phyloP scores from a whole-genome alignment of 2,113 vertebrate genomes.

The Mesitornis unicolor region DNA sequence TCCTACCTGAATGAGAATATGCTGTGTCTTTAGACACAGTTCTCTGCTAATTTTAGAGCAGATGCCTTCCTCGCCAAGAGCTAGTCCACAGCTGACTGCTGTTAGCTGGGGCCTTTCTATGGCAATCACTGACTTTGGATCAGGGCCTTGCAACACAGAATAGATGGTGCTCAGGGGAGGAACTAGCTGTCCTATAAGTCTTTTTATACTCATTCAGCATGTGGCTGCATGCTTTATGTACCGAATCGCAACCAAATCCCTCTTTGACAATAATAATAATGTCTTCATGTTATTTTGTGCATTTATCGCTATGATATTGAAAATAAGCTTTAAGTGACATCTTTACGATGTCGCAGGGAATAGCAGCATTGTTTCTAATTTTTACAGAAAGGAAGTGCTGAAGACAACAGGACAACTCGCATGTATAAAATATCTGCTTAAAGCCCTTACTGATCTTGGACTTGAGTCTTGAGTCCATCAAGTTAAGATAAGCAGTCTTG shows the following conservation, averaged over 20 bases:
- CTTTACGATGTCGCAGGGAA: not conserved
- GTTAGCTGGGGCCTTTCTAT: not conserved
- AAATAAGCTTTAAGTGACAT: not conserved
- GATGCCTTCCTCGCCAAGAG: not conserved
- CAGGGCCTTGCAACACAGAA: not conserved
- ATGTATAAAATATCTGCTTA: not conserved
- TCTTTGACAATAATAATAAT: not conserved
- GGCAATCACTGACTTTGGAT: not conserved
- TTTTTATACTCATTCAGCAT: constrained; percentile 1
- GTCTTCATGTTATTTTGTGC: not conserved
- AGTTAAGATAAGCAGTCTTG: not conserved
- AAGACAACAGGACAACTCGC: not conserved
- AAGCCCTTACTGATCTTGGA: not conserved
- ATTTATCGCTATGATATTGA: not conserved
- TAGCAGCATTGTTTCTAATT: not conserved
- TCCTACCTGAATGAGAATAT: not conserved
- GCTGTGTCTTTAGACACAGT: not conserved
- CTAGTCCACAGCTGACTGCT: not conserved
- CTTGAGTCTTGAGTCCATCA: not conserved
- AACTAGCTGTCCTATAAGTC: not conserved
- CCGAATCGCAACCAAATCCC: not conserved
- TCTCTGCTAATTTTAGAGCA: constrained; percentile 2
- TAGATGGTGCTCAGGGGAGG: not conserved
- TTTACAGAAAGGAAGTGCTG: not conserved
- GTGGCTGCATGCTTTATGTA: not conserved